Conservation (phyloP, 2,113 vertebrate species). For the Hippopotamus amphibius region DNA sequence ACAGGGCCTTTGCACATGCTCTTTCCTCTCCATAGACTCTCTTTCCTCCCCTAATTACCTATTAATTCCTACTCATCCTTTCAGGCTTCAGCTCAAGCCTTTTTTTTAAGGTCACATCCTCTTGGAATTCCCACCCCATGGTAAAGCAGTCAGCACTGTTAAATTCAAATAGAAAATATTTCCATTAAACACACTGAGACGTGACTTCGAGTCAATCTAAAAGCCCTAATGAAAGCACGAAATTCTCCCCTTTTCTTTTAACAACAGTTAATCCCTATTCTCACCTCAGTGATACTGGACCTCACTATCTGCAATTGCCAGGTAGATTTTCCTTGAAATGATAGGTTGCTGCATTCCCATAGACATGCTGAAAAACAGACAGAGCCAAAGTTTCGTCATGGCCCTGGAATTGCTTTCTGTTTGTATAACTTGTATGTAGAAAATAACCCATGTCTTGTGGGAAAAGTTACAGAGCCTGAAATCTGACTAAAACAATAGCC, state of each 20-base stretch:
- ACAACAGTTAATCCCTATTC: not conserved
- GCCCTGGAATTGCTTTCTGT: not conserved
- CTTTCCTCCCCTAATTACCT: not conserved
- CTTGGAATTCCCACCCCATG: not conserved
- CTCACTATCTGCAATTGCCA: not conserved
- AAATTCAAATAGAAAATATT: slow-evolving; percentile 16
- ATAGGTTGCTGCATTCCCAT: not conserved
- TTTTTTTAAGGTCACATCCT: not conserved
- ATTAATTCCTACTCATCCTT: not conserved
- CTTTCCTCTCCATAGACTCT: not conserved
- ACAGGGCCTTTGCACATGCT: not conserved
- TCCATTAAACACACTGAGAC: not conserved
- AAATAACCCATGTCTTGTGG: not conserved
- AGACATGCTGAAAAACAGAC: not conserved
- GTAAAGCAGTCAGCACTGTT: not conserved
- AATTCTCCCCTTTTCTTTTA: not conserved
- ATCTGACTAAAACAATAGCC: not conserved
- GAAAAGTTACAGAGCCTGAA: not conserved
- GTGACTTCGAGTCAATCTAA: not conserved
- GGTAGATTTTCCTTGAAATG: not conserved
- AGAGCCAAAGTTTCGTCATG: not conserved
- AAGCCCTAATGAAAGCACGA: not conserved
- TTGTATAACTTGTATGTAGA: not conserved
- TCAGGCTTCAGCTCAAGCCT: not conserved
- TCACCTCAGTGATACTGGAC: not conserved